Evolutionary conservation across 2,113 vertebrate species (phyloP), one percentile per base, ranked within the genome.

Genomic region (Paramisgurnus dabryanus): DNA sequence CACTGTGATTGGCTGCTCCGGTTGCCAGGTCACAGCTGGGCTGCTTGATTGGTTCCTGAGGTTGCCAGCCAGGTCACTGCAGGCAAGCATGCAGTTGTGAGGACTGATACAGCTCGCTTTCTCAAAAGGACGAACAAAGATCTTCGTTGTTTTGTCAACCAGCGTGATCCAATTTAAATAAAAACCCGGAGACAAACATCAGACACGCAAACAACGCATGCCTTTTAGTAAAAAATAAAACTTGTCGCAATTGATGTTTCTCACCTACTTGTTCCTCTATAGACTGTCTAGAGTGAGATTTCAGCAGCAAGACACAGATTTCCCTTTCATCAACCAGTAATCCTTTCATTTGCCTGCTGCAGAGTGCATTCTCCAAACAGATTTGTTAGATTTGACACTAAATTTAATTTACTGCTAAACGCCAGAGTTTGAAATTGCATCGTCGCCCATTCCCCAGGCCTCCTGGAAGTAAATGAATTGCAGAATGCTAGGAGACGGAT

Each of bases 341-440:
- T 85, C 74, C 78, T 79, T 85, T 82, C 80, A 83, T 75, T 76
- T 80, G 53, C 78, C 66, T 72, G 39, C 50, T 78, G 41, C 18
- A 34, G 74, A 66, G 67, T 41, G 69, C 65, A 13, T 72, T 85
- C 81, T 81, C 80, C 57, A 82, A 64, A 78, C 69, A 79, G 60
- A 43, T 80, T 84, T 83, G 68, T 72, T 82, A 73, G 78, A 83
- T 87, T 85, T 87, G 81, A 89, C 83, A 86, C 78, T 73, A 84
- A 87, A 88, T 84, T 87, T 79, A 66, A 87, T 87, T 85, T 89
- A 80, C 80, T 55, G 75, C 67, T 80, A 76, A 82, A 88, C 78
- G 82, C 85, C 85, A 83, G 53, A 53, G 73, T 65, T 82, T 61
- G 8, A 83, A 84, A 87, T 84, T 40, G 83, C 77, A 87, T 87